Conservation (phyloP, 2,888 invertebrate genomes). For the Ophion obscuratus region DNA sequence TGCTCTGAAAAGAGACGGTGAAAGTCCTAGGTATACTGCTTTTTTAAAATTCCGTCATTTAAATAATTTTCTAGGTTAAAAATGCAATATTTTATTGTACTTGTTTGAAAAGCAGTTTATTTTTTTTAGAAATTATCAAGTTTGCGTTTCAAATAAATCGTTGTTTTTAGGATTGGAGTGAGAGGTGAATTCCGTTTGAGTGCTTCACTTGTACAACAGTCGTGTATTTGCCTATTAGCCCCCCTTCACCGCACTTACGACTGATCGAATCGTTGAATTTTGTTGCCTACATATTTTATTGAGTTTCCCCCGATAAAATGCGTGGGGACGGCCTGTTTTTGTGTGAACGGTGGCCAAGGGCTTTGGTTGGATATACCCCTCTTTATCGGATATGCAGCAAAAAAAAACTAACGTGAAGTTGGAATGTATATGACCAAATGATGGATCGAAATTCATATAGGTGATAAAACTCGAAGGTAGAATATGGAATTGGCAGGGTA, state of each 20-base stretch:
- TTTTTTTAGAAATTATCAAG: background rate
- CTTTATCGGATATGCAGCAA: slow-evolving; percentile 5
- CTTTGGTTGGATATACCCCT: background rate
- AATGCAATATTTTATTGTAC: background rate
- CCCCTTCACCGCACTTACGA: background rate
- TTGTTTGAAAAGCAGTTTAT: background rate
- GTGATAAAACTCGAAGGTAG: too few species aligned
- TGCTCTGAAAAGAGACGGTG: background rate
- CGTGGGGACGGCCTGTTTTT: slow-evolving; percentile 14
- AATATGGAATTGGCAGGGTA: too few species aligned
- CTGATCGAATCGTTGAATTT: slow-evolving; percentile 45
- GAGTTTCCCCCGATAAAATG: slow-evolving; percentile 19
- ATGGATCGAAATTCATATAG: too few species aligned
- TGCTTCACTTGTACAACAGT: background rate
- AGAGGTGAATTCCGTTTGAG: background rate
- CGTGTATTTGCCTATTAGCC: background rate
- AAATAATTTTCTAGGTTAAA: background rate
- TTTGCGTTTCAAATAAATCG: background rate
- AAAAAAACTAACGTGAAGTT: background rate
- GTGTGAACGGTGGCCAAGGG: background rate
- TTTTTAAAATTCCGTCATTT: background rate
- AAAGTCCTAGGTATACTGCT: background rate
- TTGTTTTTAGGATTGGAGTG: background rate
- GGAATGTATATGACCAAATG: background rate
- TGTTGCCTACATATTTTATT: slow-evolving; percentile 38